Base-by-base conservation (phyloP, 2,797 vertebrate genomes). In the Tragopan temminckii region DNA sequence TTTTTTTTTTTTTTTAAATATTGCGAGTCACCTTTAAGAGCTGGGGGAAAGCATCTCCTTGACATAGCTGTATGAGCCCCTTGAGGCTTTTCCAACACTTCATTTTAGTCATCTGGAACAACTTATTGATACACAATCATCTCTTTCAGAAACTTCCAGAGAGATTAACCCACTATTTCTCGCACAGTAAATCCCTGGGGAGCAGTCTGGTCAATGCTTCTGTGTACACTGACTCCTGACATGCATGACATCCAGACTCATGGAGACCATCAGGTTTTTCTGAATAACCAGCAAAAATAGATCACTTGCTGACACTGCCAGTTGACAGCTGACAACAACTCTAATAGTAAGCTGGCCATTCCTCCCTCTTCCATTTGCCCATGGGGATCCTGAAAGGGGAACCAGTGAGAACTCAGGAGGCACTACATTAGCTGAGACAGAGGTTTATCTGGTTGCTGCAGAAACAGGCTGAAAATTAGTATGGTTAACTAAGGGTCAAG, bases 81-180 rank as follows among this genome's bases (percentile, higher is more conserved):
- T 76, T 1, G 2, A 83, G 76, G 63, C 68, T 94, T 93, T 87
- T 94, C 42, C 53, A 87, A 61, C 64, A 80, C 64, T 95, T 90
- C n/a, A 62, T 96, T 95, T 88, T 74, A 75, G 90, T 84, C 40
- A 92, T 88, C 81, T 93, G 88, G 84, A 94, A 95, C 71, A 89
- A 72, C 62, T 92, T 83, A 85, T 78, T 87, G 79, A 93, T 90
- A 78, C 42, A 62, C 9, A 90, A 53, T 89, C 80, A 85, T 69
- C n/a, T 24, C 29, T 89, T 77, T 85, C 78, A 82, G 81, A 95
- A 92, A 87, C 87, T 92, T 85, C 58, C 72, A 88, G 58, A 93
- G 71, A 85, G 85, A 89, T 92, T 80, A 93, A 87, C 61, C 53
- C 29, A 36, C 78, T 71, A 45, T 75, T 87, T 75, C 50, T 94